These are phyloP conservation scores for Patella depressa DNA, from an alignment of 2,888 invertebrate species.

Conservation along the genomic window DNA sequence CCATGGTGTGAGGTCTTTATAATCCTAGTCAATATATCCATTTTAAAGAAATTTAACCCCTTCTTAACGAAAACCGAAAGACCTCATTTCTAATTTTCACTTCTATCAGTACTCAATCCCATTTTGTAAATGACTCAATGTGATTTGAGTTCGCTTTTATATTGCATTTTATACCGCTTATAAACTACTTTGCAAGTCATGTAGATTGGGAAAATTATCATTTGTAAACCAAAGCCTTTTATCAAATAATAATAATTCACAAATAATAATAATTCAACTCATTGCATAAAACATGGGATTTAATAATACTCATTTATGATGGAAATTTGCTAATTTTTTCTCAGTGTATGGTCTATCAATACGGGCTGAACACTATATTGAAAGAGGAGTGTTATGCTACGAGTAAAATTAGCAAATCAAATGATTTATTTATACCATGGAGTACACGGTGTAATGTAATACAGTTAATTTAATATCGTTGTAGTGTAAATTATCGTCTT, in stretches of 20 bases:
- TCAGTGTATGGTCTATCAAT: neutral
- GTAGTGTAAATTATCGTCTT: too few relatives aligned
- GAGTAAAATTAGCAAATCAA: slow-evolving; percentile 4
- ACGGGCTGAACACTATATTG: neutral
- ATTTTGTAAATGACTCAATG: too few relatives aligned
- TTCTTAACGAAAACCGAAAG: too few relatives aligned
- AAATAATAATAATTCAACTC: slow-evolving; percentile 3
- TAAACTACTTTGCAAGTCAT: slow-evolving; percentile 9
- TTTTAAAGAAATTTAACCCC: too few relatives aligned
- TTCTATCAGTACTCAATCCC: too few relatives aligned
- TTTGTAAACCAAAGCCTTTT: slow-evolving; percentile 9
- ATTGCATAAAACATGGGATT: slow-evolving; percentile 10
- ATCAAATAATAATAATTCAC: neutral
- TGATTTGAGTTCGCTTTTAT: neutral
- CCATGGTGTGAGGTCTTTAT: too few relatives aligned
- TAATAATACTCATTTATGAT: slow-evolving; percentile 8
- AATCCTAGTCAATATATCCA: too few relatives aligned
- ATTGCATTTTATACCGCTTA: neutral
- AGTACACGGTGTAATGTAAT: neutral
- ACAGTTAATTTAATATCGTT: neutral
- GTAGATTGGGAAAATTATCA: slow-evolving; percentile 8
- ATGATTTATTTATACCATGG: slow-evolving; percentile 5
- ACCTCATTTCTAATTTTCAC: too few relatives aligned
- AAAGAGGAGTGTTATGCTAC: slow-evolving; percentile 3
- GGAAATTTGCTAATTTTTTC: slow-evolving; percentile 10